These are phyloP conservation scores for Argyrosomus regius DNA, from an alignment of 2,797 vertebrate genomes.

Conservation along the genomic window DNA sequence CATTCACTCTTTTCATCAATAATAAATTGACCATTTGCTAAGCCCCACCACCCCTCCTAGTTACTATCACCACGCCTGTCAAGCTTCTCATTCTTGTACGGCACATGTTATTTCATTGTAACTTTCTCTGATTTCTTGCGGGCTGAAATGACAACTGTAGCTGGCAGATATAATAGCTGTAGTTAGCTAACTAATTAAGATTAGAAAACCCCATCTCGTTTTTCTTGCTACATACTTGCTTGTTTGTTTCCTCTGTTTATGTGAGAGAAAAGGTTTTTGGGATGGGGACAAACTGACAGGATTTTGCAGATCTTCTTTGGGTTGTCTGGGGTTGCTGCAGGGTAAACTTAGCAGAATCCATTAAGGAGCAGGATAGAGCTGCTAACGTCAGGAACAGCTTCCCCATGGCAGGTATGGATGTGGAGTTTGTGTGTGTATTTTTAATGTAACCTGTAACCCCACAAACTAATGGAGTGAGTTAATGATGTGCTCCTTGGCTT, in stretches of 20 bases:
- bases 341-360: conserved; percentile 8
- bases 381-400: background rate
- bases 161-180: background rate
- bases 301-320: background rate
- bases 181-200: background rate
- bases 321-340: background rate
- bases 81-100: background rate
- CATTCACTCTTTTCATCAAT: background rate
- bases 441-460: background rate
- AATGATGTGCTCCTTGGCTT: background rate
- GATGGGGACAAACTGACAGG: too few relatives aligned
- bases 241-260: background rate
- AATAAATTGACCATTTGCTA: background rate
- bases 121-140: background rate
- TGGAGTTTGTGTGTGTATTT: background rate
- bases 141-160: background rate
- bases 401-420: background rate
- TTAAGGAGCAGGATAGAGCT: background rate
- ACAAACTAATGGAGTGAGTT: background rate
- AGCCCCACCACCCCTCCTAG: background rate
- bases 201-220: too few relatives aligned
- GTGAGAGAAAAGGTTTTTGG: background rate
- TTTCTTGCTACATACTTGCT: background rate
- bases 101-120: background rate
- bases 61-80: background rate